A percentile compares a stretch with the other conserved stretches of the same genome.
These are phyloP conservation scores for Drosophila arawakana DNA, from an alignment of 1,140 invertebrate species.

Conservation along the genomic window DNA sequence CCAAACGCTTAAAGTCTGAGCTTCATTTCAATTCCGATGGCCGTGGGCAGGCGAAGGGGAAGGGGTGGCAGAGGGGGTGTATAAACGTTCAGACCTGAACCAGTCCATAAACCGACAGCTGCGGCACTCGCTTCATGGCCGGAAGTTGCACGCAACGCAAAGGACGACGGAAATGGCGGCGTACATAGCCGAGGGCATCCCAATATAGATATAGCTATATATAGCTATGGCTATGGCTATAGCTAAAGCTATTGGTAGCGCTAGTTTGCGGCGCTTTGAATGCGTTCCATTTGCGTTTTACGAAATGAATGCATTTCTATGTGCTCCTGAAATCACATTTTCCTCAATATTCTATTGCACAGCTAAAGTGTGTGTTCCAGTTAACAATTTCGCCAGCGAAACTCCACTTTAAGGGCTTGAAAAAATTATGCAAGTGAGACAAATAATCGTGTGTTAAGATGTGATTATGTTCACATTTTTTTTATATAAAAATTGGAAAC, in stretches of 20 bases:
- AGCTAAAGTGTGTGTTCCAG: neutral
- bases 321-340: slow-evolving; percentile 36
- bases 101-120: slow-evolving; percentile 48
- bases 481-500: too few relatives aligned
- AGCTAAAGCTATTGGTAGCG: too few relatives aligned
- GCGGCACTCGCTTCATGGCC: slow-evolving; percentile 21
- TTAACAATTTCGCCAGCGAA: neutral
- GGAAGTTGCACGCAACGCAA: slow-evolving; percentile 49
- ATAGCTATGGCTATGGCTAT: too few relatives aligned
- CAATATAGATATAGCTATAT: slow-evolving; percentile 29
- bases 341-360: slow-evolving; percentile 10
- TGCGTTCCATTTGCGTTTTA: slow-evolving; percentile 61
- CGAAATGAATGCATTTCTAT: slow-evolving; percentile 68
- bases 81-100: slow-evolving; percentile 12
- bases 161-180: slow-evolving; percentile 60
- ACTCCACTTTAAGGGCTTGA: neutral
- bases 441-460: neutral
- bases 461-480: too few relatives aligned
- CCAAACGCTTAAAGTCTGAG: slow-evolving; percentile 60
- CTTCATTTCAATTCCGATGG: slow-evolving; percentile 31
- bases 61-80: neutral
- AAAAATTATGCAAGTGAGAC: too few relatives aligned
- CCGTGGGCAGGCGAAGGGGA: neutral
- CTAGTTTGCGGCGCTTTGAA: slow-evolving; percentile 70
- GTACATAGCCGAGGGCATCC: slow-evolving; percentile 61